Evolutionary conservation across 2,797 vertebrate species (phyloP).

Genomic region (Adelosebastes latens): DNA sequence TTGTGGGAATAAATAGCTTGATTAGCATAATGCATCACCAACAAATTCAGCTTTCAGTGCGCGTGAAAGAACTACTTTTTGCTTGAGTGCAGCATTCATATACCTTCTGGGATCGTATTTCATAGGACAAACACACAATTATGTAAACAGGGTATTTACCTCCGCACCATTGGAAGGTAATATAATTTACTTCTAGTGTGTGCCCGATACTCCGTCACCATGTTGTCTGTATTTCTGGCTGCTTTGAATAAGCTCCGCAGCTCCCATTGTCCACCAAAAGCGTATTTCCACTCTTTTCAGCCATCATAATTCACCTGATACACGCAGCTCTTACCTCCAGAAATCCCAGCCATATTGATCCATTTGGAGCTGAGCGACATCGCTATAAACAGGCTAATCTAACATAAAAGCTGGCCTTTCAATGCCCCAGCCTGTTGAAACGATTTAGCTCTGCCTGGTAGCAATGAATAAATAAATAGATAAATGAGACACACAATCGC

Average conservation of each 20-base stretch:
- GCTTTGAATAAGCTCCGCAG: conserved; percentile 36
- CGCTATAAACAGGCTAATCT: conserved; percentile 76
- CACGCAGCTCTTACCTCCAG: conserved; percentile 53
- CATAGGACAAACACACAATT: conserved; percentile 68
- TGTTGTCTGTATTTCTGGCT: conserved; percentile 44
- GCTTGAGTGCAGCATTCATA: conserved; percentile 43
- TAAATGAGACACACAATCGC: conserved; percentile 67
- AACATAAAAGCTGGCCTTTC: conserved; percentile 72
- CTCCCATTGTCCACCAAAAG: conserved; percentile 57
- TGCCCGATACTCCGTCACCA: background rate
- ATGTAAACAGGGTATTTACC: conserved; percentile 75
- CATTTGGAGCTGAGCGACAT: conserved; percentile 57
- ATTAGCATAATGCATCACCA: conserved; percentile 80
- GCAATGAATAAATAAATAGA: conserved; percentile 82
- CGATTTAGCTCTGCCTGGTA: conserved; percentile 71
- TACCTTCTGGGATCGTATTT: conserved; percentile 50
- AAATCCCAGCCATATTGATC: conserved; percentile 74
- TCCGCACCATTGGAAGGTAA: conserved; percentile 31
- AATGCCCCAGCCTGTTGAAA: conserved; percentile 63
- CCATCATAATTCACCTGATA: conserved; percentile 66
- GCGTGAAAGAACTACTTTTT: conserved; percentile 47
- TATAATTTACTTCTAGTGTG: conserved; percentile 51
- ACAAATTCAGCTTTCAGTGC: conserved; percentile 64
- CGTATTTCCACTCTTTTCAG: conserved; percentile 59
- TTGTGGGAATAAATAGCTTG: conserved; percentile 72